These are phyloP conservation scores for Etheostoma nigrum DNA, from an alignment of 2,797 vertebrate species.

Conservation along the genomic window DNA sequence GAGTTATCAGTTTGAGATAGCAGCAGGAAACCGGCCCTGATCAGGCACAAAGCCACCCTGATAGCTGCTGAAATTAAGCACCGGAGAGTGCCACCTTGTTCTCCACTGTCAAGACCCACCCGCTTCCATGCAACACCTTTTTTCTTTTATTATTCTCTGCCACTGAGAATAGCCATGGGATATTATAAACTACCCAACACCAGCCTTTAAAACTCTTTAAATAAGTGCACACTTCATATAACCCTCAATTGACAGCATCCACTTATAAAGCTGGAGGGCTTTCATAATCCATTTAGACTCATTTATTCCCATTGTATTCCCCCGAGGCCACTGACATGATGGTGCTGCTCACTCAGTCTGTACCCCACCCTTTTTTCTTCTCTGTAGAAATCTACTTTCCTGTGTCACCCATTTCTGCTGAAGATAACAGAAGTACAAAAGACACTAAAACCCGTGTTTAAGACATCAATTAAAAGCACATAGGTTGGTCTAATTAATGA, in stretches of 20 bases:
- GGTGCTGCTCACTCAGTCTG: slow-evolving; percentile 72
- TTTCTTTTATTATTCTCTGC: slow-evolving; percentile 32
- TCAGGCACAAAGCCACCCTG: slow-evolving; percentile 37
- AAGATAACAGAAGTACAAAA: slow-evolving; percentile 38
- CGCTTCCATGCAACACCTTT: slow-evolving; percentile 59
- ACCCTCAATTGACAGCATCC: slow-evolving; percentile 74
- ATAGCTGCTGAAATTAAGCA: slow-evolving; percentile 45
- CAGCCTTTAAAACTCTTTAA: slow-evolving; percentile 73
- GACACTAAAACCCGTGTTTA: slow-evolving; percentile 6
- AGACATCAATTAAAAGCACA: slow-evolving; percentile 47
- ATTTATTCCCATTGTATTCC: slow-evolving; percentile 81
- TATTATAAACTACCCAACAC: slow-evolving; percentile 46
- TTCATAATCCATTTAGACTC: slow-evolving; percentile 82
- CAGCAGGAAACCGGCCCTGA: slow-evolving; percentile 23
- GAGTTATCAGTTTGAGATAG: slow-evolving; percentile 48
- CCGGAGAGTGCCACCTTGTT: slow-evolving; percentile 35
- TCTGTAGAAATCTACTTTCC: slow-evolving; percentile 74
- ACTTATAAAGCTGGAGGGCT: slow-evolving; percentile 81
- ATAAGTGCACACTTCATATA: slow-evolving; percentile 75
- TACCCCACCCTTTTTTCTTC: slow-evolving; percentile 82
- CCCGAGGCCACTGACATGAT: slow-evolving; percentile 78
- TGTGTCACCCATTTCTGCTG: slow-evolving; percentile 54
- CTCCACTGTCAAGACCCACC: slow-evolving; percentile 57
- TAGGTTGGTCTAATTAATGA: slow-evolving; percentile 46
- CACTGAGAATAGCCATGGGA: slow-evolving; percentile 39